Conservation (phyloP, 1,140 invertebrate genomes). For the Stenopsyche tienmushanensis region DNA sequence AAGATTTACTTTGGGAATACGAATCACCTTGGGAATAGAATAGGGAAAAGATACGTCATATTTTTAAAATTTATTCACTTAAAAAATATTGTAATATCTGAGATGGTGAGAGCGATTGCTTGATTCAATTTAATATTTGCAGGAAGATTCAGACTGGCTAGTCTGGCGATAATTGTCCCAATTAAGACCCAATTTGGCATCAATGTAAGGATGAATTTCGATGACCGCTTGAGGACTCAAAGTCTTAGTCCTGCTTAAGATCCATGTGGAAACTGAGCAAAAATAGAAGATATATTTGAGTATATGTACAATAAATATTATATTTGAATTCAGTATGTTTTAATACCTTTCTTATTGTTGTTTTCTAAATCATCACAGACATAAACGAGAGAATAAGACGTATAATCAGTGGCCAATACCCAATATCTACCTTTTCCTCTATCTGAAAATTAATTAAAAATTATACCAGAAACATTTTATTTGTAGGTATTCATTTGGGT, state of each 20-base stretch:
- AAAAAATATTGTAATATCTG: too few species aligned
- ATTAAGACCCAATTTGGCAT: not conserved
- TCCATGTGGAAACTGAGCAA: conserved; percentile 25
- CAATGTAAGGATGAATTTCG: conserved; percentile 1
- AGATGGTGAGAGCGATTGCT: too few species aligned
- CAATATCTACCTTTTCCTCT: too few species aligned
- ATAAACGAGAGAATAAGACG: conserved; percentile 26
- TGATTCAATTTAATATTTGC: too few species aligned
- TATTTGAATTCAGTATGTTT: conserved; percentile 2
- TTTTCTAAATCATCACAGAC: conserved; percentile 13
- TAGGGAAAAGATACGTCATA: too few species aligned
- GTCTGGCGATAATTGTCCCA: conserved; percentile 14
- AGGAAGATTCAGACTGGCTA: conserved; percentile 13
- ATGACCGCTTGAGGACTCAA: conserved; percentile 17
- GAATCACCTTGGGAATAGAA: too few species aligned
- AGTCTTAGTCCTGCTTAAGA: conserved; percentile 22
- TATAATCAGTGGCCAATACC: conserved; percentile 31
- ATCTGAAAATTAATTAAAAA: too few species aligned
- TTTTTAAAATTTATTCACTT: too few species aligned
- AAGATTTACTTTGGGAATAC: too few species aligned
- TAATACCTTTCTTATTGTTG: too few species aligned
- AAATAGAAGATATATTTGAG: not conserved
- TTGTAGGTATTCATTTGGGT: not conserved
- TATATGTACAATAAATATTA: not conserved
- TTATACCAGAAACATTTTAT: too few species aligned